Evolutionary conservation across 2,797 vertebrate species (phyloP), one percentile per base, ranked within the genome.

Genomic region (Ctenopoma kingsleyae): DNA sequence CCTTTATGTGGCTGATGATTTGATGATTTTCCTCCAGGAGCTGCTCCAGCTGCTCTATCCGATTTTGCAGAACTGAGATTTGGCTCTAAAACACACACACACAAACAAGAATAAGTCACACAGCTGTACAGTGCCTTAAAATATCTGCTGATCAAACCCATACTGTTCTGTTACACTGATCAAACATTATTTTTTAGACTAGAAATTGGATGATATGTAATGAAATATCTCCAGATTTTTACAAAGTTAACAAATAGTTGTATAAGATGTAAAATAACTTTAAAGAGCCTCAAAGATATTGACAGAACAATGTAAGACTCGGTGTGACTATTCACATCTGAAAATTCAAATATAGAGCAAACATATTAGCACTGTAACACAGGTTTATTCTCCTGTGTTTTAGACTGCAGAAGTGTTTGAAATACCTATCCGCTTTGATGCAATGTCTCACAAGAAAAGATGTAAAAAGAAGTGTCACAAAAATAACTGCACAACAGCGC

Each of bases 1-100:
- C 97, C 89, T 99, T 99, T 94, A 99, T 99, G 94, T 98, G 97
- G 91, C 96, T 98, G 93, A 99, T 99, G 91, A 99, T 99, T 90
- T 99, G 97, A 32, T 99, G 98, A 92, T 99, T 99, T 90, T 99
- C 98, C 81, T 99, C 98, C 89, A 99, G 85, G 53, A 99, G 96
- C 94, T 99, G 97, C 65, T 99, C 98, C 89, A 99, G 93, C 92
- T 99, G 98, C 89, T 99, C 97, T 1, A 99, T 99, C 71, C 97
- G 96, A 91, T 97, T 99, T 94, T 99, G 98, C 51, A 99, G 94
- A 82, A 99, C 97, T 0, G 98, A 99, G 84, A 99, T 99, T 90
- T 99, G 98, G 87, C 96, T 99, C 98, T 99, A 77, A 82, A 87
- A 81, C 43, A 0, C 54, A 32, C 30, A 32, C 30, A 32, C 27